A percentile compares a stretch with the other conserved stretches of the same genome.
phyloP scores from a whole-genome alignment of 2,113 vertebrate genomes.

The Athene noctua region DNA sequence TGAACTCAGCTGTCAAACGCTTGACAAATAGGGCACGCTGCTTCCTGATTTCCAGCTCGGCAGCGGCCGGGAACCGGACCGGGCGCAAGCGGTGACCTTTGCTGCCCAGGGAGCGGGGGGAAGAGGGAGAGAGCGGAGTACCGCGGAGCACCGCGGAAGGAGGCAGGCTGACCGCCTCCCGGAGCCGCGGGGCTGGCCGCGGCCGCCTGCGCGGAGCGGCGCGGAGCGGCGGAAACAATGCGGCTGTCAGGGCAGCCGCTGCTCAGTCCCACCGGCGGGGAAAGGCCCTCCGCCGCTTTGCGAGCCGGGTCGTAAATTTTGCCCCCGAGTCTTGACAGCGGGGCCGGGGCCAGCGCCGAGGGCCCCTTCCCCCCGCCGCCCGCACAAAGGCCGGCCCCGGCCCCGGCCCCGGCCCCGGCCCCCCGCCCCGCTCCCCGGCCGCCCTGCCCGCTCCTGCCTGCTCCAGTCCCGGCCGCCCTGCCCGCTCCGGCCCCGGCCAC shows the following conservation, averaged over 20 bases:
- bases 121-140: constrained; percentile 6
- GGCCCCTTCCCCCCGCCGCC: not conserved
- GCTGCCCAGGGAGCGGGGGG: constrained; percentile 70
- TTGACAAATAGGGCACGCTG: constrained; percentile 92
- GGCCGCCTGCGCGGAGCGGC: not conserved
- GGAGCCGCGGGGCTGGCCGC: not conserved
- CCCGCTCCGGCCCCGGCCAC: not conserved
- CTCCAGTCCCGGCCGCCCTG: not conserved
- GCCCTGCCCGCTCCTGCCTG: not conserved
- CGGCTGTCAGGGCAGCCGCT: constrained; percentile 74
- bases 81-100: constrained; percentile 79
- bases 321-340: constrained; percentile 65
- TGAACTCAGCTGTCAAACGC: constrained; percentile 92
- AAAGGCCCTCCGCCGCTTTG: constrained; percentile 77
- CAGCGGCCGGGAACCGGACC: constrained; percentile 79
- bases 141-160: not conserved
- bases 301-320: constrained; percentile 77
- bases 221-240: constrained; percentile 71
- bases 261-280: constrained; percentile 70
- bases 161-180: not conserved
- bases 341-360: not conserved
- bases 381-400: not conserved
- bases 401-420: too few species aligned
- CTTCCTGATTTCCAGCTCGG: constrained; percentile 82
- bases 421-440: not conserved